phyloP scores from a whole-genome alignment of 1,140 invertebrate genomes.

The Cotesia chilonis region DNA sequence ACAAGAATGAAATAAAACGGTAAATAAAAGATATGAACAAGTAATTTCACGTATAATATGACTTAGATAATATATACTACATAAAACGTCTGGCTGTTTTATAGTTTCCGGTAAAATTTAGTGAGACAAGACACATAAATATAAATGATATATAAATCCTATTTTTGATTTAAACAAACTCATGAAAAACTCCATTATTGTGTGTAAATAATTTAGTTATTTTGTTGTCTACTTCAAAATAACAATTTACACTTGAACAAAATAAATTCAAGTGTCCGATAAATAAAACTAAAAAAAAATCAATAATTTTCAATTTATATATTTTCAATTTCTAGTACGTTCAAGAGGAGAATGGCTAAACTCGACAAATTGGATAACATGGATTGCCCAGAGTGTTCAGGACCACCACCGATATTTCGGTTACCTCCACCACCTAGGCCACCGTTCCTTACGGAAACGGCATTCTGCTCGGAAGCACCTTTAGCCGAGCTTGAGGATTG shows the following conservation, averaged over 20 bases:
- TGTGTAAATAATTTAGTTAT: too few relatives aligned
- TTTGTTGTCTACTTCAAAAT: too few relatives aligned
- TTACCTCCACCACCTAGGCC: constrained; percentile 63
- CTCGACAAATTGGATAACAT: constrained; percentile 63
- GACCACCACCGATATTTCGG: constrained; percentile 63
- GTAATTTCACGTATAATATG: too few relatives aligned
- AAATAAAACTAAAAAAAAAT: not conserved
- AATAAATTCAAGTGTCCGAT: not conserved
- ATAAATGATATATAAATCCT: too few relatives aligned
- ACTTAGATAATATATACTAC: too few relatives aligned
- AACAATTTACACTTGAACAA: not conserved
- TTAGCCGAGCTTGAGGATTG: constrained; percentile 63
- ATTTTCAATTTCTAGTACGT: constrained; percentile 54
- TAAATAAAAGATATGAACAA: too few relatives aligned
- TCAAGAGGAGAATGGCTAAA: constrained; percentile 64
- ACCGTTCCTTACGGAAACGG: constrained; percentile 61
- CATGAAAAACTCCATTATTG: too few relatives aligned
- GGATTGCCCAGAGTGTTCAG: constrained; percentile 62
- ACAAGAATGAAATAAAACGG: too few relatives aligned
- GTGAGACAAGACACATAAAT: too few relatives aligned
- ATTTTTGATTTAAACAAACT: too few relatives aligned
- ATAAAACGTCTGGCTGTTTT: too few relatives aligned
- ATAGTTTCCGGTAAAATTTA: too few relatives aligned
- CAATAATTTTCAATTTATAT: constrained; percentile 41
- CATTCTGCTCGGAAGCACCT: constrained; percentile 61